These are phyloP conservation scores for Alouatta palliata DNA, from an alignment of 2,113 vertebrate genomes.

Conservation along the genomic window DNA sequence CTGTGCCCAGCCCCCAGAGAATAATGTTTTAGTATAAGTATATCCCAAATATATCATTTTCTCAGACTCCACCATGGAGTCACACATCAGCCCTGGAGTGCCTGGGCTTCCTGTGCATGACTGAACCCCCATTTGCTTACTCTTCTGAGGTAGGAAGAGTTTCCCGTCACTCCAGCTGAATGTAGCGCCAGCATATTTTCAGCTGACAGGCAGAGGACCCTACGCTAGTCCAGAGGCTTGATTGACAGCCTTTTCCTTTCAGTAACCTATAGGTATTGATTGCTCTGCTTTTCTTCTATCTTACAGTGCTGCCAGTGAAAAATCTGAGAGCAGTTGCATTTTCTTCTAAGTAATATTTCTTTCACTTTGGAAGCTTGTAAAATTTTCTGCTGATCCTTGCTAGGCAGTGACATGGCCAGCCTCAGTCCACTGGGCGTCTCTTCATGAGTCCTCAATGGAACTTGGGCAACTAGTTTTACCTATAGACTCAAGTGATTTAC, in stretches of 20 bases:
- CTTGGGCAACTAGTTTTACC: accelerated
- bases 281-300: accelerated
- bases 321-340: no score
- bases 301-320: not conserved
- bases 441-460: not conserved
- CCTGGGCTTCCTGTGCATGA: no score
- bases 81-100: not conserved
- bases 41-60: not conserved
- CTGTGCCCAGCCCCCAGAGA: no score
- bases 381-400: not conserved
- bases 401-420: not conserved
- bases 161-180: no score
- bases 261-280: no score
- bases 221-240: no score
- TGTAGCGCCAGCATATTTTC: not conserved
- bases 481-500: accelerated
- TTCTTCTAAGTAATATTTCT: not conserved
- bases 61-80: not conserved
- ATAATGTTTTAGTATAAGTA: not conserved
- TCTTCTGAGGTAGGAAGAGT: not conserved
- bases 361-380: not conserved
- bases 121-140: no score
- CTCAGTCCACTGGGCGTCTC: accelerated
- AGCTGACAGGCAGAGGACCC: not conserved
- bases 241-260: not conserved